These are phyloP conservation scores for Drosophila quadrilineata DNA, from an alignment of 1,140 invertebrate genomes.

Conservation along the genomic window DNA sequence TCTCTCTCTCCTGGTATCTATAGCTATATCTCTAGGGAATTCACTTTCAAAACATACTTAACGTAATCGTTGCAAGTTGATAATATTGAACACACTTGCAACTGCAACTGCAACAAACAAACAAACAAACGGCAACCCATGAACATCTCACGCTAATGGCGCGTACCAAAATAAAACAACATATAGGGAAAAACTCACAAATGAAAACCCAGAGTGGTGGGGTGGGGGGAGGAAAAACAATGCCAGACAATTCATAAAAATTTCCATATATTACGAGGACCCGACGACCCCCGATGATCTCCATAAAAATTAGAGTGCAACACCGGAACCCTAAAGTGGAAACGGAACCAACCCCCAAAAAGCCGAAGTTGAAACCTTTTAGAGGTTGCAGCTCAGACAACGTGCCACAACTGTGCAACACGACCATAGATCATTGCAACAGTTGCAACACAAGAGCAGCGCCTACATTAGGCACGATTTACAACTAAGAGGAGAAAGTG, in stretches of 20 bases:
- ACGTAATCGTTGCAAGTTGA: slow-evolving; percentile 36
- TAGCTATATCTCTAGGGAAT: background rate
- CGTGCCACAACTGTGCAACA: slow-evolving; percentile 14
- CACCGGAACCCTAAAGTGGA: slow-evolving; percentile 29
- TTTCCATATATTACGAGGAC: slow-evolving; percentile 53
- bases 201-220: no score
- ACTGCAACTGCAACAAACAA: slow-evolving; percentile 14
- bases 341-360: slow-evolving; percentile 32
- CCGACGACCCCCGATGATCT: slow-evolving; percentile 5
- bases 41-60: slow-evolving; percentile 54
- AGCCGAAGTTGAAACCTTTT: slow-evolving; percentile 35
- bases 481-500: no score
- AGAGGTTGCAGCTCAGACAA: background rate
- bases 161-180: slow-evolving; percentile 65
- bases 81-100: slow-evolving; percentile 48
- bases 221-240: slow-evolving; percentile 7
- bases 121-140: slow-evolving; percentile 40
- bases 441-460: background rate
- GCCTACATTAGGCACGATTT: no score
- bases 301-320: slow-evolving; percentile 73
- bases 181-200: slow-evolving; percentile 22
- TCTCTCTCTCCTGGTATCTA: no score
- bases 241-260: slow-evolving; percentile 67
- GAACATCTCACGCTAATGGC: slow-evolving; percentile 71
- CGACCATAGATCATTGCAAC: slow-evolving; percentile 53